Evolutionary conservation across 37 sponge, comb jelly and placozoan genomes (phyloP), one percentile per base, ranked within the genome.

Genomic region (Bolinopsis microptera): DNA sequence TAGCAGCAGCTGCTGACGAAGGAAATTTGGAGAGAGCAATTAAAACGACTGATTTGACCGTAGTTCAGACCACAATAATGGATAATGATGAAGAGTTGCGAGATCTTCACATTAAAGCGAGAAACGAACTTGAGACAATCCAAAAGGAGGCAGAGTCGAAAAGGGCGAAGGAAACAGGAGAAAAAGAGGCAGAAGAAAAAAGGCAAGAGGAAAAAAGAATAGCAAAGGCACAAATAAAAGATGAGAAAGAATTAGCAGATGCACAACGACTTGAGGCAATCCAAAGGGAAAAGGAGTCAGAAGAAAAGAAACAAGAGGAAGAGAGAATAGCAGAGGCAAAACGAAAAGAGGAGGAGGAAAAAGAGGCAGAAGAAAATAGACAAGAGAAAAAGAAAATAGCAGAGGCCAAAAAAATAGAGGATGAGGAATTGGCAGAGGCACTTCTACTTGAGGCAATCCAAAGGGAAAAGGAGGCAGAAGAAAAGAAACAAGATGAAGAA

Each of bases 31-130:
- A 22, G 0, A 34, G 39, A 5, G 90, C 90, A 5, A 40, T 86
- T 24, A 86, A 86, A 34, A 39, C 34, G 2, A n/a, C 61, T n/a
- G 61, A 86, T n/a, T 16, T 35, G 3, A 3, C n/a, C 0, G 25
- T 41, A 28, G 37, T 41, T 30, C 90, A 86, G 90, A 86, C 90
- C 0, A 34, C 8, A 24, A 39, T 86, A 16, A 28, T 86, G 61
- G 36, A 86, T 25, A 28, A 86, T 0, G 90, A 86, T 25, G 26
- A 40, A 0, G 90, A 86, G 90, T 27, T 86, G 61, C 37, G 30
- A 48, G 36, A 28, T 30, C 61, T 86, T 35, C 39, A 86, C 61
- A 5, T 28, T 26, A 41, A 34, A 41, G 90, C 90, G 1, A 40
- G 18, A 1, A 5, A 28, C 0, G 90, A 39, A 40, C 90, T 86